Conservation (phyloP, 2,888 invertebrate genomes). For the Protonemura montana region DNA sequence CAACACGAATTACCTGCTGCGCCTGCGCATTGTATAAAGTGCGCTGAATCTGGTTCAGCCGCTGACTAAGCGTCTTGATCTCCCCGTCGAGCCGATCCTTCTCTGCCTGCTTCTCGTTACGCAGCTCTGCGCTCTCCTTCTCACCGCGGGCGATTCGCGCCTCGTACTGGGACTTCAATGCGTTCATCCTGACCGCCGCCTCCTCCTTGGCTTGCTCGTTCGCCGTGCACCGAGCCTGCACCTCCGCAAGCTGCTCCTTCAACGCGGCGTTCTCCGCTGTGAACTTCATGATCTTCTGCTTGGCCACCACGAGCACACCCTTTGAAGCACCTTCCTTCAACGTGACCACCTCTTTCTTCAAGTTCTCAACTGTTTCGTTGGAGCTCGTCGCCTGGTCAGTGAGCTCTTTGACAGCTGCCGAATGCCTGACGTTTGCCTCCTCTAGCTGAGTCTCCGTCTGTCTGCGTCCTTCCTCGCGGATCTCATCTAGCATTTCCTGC, state of each 20-base stretch:
- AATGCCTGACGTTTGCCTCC: conserved; percentile 59
- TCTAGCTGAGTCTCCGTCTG: conserved; percentile 59
- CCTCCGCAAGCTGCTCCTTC: conserved; percentile 61
- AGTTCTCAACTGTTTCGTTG: conserved; percentile 68
- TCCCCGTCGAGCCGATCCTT: conserved; percentile 64
- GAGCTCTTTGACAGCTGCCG: conserved; percentile 61
- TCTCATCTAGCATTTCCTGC: conserved; percentile 59
- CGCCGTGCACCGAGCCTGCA: conserved; percentile 55
- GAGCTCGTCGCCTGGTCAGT: conserved; percentile 57
- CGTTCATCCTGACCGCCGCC: conserved; percentile 55
- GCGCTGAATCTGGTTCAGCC: conserved; percentile 72
- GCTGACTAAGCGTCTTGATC: conserved; percentile 75
- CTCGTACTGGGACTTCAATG: conserved; percentile 75
- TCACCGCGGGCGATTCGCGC: conserved; percentile 73
- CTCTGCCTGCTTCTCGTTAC: conserved; percentile 66
- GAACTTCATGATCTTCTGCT: conserved; percentile 75
- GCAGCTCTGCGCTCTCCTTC: conserved; percentile 74
- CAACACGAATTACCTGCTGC: conserved; percentile 1
- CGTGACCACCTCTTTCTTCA: conserved; percentile 71
- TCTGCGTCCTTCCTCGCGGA: conserved; percentile 61
- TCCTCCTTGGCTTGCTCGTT: conserved; percentile 50
- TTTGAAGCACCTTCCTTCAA: conserved; percentile 72
- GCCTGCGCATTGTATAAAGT: conserved; percentile 68
- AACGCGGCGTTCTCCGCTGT: conserved; percentile 62
- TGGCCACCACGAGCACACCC: conserved; percentile 75